phyloP scores from a whole-genome alignment of 2,797 vertebrate genomes.

The Macroramphosus scolopax region DNA sequence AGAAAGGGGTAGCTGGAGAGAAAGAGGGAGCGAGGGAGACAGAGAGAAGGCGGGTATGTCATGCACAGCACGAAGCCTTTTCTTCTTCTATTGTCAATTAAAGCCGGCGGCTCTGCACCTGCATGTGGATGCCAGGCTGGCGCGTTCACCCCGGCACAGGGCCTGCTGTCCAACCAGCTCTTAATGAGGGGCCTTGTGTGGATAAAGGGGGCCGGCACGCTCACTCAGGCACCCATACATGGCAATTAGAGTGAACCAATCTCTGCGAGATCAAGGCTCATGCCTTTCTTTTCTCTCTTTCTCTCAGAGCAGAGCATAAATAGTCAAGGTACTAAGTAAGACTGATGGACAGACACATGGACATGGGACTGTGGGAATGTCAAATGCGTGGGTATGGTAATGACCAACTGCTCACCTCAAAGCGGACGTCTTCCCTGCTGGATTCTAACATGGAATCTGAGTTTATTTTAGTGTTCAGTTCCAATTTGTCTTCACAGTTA shows the following conservation, averaged over 20 bases:
- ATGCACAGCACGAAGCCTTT: slow-evolving; percentile 55
- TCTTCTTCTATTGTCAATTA: slow-evolving; percentile 72
- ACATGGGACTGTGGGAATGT: slow-evolving; percentile 30
- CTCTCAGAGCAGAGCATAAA: no score
- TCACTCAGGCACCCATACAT: slow-evolving; percentile 50
- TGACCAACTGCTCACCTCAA: slow-evolving; percentile 43
- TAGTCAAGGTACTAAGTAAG: no score
- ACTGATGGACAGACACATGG: slow-evolving; percentile 39
- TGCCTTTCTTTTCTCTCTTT: slow-evolving; percentile 11
- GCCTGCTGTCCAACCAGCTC: slow-evolving; percentile 58
- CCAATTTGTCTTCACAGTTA: no score
- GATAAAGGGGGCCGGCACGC: slow-evolving; percentile 57
- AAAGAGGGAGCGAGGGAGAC: slow-evolving; percentile 7
- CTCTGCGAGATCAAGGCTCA: slow-evolving; percentile 43
- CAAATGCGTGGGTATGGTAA: slow-evolving; percentile 27
- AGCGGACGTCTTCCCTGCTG: slow-evolving; percentile 17
- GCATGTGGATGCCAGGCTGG: slow-evolving; percentile 55
- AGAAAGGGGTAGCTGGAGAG: slow-evolving; percentile 30
- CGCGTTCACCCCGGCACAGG: slow-evolving; percentile 55
- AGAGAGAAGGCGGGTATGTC: slow-evolving; percentile 38
- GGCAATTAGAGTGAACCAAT: slow-evolving; percentile 66
- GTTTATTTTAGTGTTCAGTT: no score
- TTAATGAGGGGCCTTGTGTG: slow-evolving; percentile 73
- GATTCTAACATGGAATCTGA: no score
- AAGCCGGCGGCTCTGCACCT: slow-evolving; percentile 62